Evolutionary conservation across 2,113 vertebrate genomes (phyloP), one percentile per base, ranked within the genome.

Genomic region (Vombatus ursinus): DNA sequence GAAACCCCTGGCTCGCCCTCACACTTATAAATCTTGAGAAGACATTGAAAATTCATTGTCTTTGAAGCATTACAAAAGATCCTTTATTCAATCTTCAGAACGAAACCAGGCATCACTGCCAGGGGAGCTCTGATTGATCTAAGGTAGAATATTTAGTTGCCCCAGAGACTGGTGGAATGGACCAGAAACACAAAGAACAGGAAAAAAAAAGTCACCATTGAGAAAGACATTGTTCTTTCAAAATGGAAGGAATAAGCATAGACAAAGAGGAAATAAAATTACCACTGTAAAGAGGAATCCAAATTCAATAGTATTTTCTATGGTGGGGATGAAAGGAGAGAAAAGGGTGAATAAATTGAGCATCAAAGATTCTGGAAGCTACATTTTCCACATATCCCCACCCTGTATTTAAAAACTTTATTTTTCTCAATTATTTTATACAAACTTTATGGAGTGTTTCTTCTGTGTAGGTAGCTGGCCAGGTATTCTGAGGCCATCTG

Each of bases 31-130:
- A 44, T 84, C 47, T 96, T 98, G 97, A 98, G 98, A 98, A 98
- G 98, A 93, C 96, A 98, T 98, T 98, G 98, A 97, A 98, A 98
- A 97, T 98, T 98, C 98, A 98, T 96, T 92, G 10, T 50, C 92
- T 98, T 97, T 98, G 97, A 97, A 98, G 98, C 98, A 98, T 98
- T 98, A 98, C 52, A 98, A 98, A 98, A 98, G 96, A 97, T 98
- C 97, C 96, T 97, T 96, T 94, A 97, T 97, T 96, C 97, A 97
- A 95, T 96, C 97, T 96, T 92, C 97, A 98, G 97, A 98, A 98
- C 98, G 98, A 98, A 93, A 96, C 97, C 93, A 98, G 94, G 97
- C 96, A 95, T 97, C 95, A 92, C 93, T 96, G 97, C 98, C 93
- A 90, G 97, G 98, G 97, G 96, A 95, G 91, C 97, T 96, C 94